A percentile compares a stretch with the other conserved stretches of the same genome.
Conservation (phyloP, 2,888 invertebrate genomes). For the Phyto melanocephala region DNA sequence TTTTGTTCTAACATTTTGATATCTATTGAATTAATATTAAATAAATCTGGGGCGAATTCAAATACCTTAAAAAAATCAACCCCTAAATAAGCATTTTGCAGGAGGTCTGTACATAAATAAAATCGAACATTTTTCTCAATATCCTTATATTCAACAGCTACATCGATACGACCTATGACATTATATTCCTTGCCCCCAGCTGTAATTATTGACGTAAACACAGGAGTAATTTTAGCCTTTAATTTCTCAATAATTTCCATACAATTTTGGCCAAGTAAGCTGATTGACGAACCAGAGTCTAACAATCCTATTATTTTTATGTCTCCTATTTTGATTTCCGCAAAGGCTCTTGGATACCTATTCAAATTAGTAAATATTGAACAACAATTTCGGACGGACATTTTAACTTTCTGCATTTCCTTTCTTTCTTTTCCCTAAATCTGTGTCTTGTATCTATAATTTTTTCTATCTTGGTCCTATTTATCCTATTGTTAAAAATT, state of each 20-base stretch:
- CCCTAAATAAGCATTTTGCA: neutral
- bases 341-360: neutral
- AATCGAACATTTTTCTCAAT: neutral
- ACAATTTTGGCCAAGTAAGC: neutral
- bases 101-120: neutral
- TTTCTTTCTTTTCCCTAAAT: too few species aligned
- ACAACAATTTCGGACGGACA: neutral
- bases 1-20: too few species aligned
- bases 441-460: neutral
- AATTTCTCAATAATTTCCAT: neutral
- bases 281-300: neutral
- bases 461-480: neutral
- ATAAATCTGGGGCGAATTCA: too few species aligned
- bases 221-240: neutral
- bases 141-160: neutral
- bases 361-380: neutral
- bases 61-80: neutral
- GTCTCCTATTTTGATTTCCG: too few species aligned
- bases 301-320: too few species aligned
- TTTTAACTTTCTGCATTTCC: neutral
- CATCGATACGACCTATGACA: neutral
- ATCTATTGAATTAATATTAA: too few species aligned
- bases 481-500: too few species aligned
- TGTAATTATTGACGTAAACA: neutral
- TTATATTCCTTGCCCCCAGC: neutral